These are phyloP conservation scores for Taurulus bubalis DNA, from an alignment of 2,113 vertebrate species.

Conservation along the genomic window DNA sequence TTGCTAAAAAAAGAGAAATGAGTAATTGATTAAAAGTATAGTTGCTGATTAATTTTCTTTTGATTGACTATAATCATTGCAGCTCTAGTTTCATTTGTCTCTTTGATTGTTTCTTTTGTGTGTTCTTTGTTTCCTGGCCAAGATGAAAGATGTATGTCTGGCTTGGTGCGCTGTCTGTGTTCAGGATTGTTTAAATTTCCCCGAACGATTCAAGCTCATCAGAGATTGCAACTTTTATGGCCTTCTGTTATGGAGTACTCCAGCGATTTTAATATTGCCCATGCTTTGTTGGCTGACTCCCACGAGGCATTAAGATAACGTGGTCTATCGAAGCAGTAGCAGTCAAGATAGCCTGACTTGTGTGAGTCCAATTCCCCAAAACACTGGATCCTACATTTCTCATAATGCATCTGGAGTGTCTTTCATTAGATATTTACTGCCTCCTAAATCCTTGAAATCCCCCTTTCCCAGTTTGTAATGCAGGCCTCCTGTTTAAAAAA, in stretches of 20 bases:
- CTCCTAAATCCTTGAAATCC: not conserved
- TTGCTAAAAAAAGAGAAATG: not conserved
- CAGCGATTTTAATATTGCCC: not conserved
- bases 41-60: not conserved
- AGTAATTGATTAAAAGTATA: not conserved
- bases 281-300: not conserved
- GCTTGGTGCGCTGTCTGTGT: not conserved
- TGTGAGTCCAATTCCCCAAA: not conserved
- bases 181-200: slow-evolving; percentile 6
- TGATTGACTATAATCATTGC: not conserved
- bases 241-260: not conserved
- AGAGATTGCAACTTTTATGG: not conserved
- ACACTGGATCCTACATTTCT: slow-evolving; percentile 1
- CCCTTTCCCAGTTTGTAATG: not conserved
- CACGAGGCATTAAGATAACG: not conserved
- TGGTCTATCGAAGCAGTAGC: not conserved
- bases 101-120: not conserved
- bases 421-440: not conserved
- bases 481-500: not conserved
- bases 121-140: not conserved
- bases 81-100: slow-evolving; percentile 1
- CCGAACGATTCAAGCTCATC: not conserved
- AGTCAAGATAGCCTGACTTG: not conserved
- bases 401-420: not conserved
- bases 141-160: slow-evolving; percentile 24